Evolutionary conservation across 1,140 invertebrate genomes (phyloP).

Genomic region (Eubasilissa regina): DNA sequence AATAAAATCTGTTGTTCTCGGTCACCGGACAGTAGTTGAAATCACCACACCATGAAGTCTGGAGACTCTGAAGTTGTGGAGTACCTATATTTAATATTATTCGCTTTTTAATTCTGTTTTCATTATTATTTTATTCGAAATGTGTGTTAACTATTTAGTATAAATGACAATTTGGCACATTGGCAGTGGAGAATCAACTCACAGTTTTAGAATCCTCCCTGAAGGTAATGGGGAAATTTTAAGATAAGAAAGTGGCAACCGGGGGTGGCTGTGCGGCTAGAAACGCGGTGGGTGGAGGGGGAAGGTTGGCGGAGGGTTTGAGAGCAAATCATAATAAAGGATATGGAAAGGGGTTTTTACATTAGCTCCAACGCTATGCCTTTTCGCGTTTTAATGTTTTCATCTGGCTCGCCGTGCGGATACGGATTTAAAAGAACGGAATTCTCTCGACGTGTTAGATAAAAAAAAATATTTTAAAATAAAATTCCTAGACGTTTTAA

Average conservation of each 20-base stretch:
- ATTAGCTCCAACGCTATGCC: constrained; percentile 43
- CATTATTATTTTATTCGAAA: no score
- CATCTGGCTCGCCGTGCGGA: constrained; percentile 29
- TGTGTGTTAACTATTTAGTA: no score
- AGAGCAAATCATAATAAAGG: constrained; percentile 50
- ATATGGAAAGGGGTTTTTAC: constrained; percentile 47
- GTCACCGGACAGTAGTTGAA: no score
- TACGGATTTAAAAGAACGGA: background rate
- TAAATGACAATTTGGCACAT: no score
- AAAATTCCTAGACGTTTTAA: no score
- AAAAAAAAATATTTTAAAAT: background rate
- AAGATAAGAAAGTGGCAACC: background rate
- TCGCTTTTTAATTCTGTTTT: no score
- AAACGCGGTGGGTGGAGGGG: background rate
- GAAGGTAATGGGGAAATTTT: background rate
- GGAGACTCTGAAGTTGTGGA: no score
- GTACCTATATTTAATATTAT: no score
- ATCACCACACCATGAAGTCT: no score
- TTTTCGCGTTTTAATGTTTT: constrained; percentile 45
- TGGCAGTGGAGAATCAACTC: no score
- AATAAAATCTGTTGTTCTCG: no score
- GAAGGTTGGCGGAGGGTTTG: background rate
- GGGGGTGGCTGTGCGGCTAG: background rate
- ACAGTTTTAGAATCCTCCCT: no score
- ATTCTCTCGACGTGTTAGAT: background rate